phyloP scores from a whole-genome alignment of 2,113 vertebrate species.

The Peromyscus polionotus region DNA sequence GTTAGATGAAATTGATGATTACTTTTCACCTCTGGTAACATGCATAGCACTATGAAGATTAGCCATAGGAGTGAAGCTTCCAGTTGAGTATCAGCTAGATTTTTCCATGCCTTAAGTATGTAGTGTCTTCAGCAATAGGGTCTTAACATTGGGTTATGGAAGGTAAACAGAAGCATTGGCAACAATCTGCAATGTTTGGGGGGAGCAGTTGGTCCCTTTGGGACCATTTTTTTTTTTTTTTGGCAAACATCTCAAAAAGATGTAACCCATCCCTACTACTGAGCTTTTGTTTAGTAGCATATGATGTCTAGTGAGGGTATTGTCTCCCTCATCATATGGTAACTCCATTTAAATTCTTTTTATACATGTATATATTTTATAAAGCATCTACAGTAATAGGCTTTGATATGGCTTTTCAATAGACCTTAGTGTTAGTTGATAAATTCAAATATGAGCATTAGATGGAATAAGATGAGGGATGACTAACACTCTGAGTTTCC shows the following conservation, averaged over 20 bases:
- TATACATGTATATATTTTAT: neutral
- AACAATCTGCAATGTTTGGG: neutral
- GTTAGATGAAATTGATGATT: neutral
- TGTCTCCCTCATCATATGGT: neutral
- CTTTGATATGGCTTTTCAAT: neutral
- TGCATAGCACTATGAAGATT: neutral
- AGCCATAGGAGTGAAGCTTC: neutral
- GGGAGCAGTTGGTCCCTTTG: neutral
- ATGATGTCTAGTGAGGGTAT: neutral
- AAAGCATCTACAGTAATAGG: neutral
- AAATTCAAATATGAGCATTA: neutral
- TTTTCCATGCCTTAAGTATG: neutral
- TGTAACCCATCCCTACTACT: neutral
- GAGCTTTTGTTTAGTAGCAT: neutral
- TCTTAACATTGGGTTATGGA: neutral
- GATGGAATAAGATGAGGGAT: neutral
- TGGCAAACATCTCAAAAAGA: neutral
- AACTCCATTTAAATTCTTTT: neutral
- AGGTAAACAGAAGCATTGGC: neutral
- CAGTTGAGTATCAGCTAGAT: neutral
- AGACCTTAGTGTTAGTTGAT: neutral
- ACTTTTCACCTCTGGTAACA: neutral
- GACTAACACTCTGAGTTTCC: neutral
- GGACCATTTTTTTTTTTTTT: no score
- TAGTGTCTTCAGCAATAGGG: neutral